Base-by-base conservation (phyloP, 2,113 vertebrate species). In the Erythrolamprus reginae region DNA sequence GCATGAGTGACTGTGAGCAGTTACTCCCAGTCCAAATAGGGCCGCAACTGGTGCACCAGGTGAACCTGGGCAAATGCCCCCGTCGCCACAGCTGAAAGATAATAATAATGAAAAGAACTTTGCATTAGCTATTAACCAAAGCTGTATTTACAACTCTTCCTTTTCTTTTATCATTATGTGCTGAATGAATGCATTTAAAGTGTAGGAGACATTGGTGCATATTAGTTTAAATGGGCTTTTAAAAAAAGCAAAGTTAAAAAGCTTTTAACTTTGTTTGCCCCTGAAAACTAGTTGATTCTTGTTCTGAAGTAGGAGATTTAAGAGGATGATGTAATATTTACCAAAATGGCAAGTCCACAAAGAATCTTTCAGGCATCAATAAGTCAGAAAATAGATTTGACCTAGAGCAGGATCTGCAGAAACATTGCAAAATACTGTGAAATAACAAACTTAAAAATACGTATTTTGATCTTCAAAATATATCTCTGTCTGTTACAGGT, bases 51-150 rank as follows among this genome's bases (percentile, higher is more conserved):
- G n/a, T n/a, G n/a, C n/a, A n/a, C n/a, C n/a, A n/a, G n/a, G n/a
- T n/a, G n/a, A n/a, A n/a, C n/a, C n/a, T n/a, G n/a, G n/a, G n/a
- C n/a, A n/a, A n/a, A n/a, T n/a, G n/a, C n/a, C n/a, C n/a, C n/a
- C n/a, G n/a, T n/a, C n/a, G n/a, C n/a, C n/a, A n/a, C n/a, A n/a
- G n/a, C n/a, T n/a, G n/a, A 92, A 45, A 3, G 23, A 89, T 89
- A 87, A 86, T 84, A 89, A 84, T 89, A 89, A 58, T 89, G 45
- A 89, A 42, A 82, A 90, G 5, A 48, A 51, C 26, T 55, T 48
- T 89, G 82, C 88, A 6, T 91, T 91, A 93, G 93, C 93, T 93
- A 95, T 89, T 93, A 92, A 33, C 89, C 83, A 61, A 93, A 26
- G 50, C 89, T 88, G 55, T 52, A 61, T 90, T 89, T 93, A 91